Evolutionary conservation across 2,113 vertebrate species (phyloP), one percentile per base, ranked within the genome.

Genomic region (Pao palembangensis): DNA sequence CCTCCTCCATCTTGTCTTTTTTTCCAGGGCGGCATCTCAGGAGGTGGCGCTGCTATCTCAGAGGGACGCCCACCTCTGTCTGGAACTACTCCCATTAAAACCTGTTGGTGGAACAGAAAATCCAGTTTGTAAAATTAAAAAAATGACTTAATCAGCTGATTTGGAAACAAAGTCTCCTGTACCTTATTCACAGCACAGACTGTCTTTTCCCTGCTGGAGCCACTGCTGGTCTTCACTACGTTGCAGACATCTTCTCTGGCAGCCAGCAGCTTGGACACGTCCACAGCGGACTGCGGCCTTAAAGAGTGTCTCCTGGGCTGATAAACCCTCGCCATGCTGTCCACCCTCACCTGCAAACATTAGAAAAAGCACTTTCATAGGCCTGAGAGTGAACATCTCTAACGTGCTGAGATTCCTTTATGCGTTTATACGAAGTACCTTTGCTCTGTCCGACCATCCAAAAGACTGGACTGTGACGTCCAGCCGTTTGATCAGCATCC

Each of bases 401-500:
- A 5, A 28, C 8, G 11, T 31, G 14, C 43, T 44, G 43, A 44
- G 43, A 5, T 14, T 5, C 14, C 28, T 44, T 12, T 14, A 48
- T 7, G 25, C 8, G 21, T 11, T 54, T 8, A 34, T 7, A n/a
- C 18, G 4, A 61, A 73, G 41, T 83, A 90, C 96, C 93, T 98
- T 97, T 12, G 97, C 97, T 90, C 93, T 89, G 42, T 99, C 96
- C 2, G 95, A 98, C 96, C 97, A 99, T 1, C 96, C 93, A 44
- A 99, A 99, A 2, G 97, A 99, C 86, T 99, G 96, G 25, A 99
- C 90, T 0, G 96, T 98, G 58, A 99, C 96, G 51, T 99, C 97
- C 14, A 99, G 90, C 0, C 96, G 92, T 55, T 99, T 99, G 85
- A 98, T 92, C 76, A 99, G 77, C 97, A 99, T 96, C 59, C 93